Evolutionary conservation across 2,888 invertebrate genomes (phyloP).

Genomic region (Phyllotreta striolata): DNA sequence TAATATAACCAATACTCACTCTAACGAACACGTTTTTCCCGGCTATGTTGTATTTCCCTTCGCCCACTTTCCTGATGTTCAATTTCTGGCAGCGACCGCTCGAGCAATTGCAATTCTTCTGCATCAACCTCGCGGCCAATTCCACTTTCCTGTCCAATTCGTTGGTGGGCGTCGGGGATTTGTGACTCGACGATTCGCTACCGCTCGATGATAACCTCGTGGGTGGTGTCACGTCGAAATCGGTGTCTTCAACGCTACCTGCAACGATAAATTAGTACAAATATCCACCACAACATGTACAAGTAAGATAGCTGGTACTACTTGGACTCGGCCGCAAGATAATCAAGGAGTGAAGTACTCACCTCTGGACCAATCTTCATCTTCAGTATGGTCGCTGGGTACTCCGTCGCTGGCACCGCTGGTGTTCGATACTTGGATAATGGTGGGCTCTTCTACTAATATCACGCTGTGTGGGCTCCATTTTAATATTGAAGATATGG

Average conservation of each 20-base stretch:
- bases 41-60: constrained; percentile 87
- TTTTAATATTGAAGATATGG: constrained; percentile 55
- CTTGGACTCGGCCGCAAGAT: too few relatives aligned
- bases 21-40: constrained; percentile 88
- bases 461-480: constrained; percentile 55
- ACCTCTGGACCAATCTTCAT: constrained; percentile 75
- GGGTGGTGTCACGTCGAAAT: constrained; percentile 63
- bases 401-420: constrained; percentile 67
- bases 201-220: constrained; percentile 38
- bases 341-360: too few relatives aligned
- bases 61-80: constrained; percentile 82
- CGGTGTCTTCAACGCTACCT: constrained; percentile 72
- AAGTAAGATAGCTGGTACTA: too few relatives aligned
- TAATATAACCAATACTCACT: too few relatives aligned
- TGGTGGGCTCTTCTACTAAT: constrained; percentile 41
- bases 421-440: constrained; percentile 47
- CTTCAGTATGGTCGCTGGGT: constrained; percentile 71
- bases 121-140: constrained; percentile 74
- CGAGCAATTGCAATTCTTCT: constrained; percentile 77
- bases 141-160: constrained; percentile 79
- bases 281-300: too few relatives aligned
- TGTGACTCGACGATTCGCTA: constrained; percentile 27
- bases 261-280: neutral
- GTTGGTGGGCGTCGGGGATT: constrained; percentile 59
- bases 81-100: constrained; percentile 76